Conservation (phyloP, 1,140 invertebrate species). For the Lethrus apterus region DNA sequence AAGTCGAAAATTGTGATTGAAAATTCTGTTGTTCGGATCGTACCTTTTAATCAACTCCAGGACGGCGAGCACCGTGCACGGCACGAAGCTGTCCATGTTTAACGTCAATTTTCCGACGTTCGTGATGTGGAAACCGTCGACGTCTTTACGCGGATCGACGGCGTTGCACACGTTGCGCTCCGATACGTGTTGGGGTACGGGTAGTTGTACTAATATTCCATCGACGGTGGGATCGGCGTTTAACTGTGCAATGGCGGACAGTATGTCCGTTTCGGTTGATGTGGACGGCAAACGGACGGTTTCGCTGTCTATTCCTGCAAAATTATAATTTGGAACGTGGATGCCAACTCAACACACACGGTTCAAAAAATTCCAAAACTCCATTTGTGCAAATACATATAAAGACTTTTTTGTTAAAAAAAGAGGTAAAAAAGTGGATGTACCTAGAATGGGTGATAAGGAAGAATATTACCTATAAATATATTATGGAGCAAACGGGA, state of each 20-base stretch:
- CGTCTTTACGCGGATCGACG: constrained; percentile 75
- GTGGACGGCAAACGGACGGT: constrained; percentile 36
- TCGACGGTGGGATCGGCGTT: constrained; percentile 66
- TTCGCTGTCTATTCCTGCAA: constrained; percentile 47
- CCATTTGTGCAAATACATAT: too few species aligned
- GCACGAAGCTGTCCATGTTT: constrained; percentile 67
- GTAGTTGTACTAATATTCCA: constrained; percentile 81
- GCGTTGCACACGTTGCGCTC: constrained; percentile 73
- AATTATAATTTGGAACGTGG: background rate
- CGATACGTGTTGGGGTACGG: constrained; percentile 67
- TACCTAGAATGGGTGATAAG: too few species aligned
- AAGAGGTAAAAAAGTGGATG: background rate
- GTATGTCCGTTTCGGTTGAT: constrained; percentile 58
- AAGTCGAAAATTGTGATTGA: constrained; percentile 25
- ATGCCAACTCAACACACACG: too few species aligned
- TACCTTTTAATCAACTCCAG: constrained; percentile 64
- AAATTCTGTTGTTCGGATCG: constrained; percentile 3
- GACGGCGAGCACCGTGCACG: constrained; percentile 80
- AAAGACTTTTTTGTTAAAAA: too few species aligned
- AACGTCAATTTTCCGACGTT: constrained; percentile 70
- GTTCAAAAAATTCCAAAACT: too few species aligned
- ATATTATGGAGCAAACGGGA: too few species aligned
- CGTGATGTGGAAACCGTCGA: constrained; percentile 81
- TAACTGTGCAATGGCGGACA: constrained; percentile 55
- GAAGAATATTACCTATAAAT: too few species aligned